Percentiles rank a stretch among this genome's conserved stretches.
Evolutionary conservation across 2,888 invertebrate species (phyloP).

Genomic region (Steinernema carpocapsae): DNA sequence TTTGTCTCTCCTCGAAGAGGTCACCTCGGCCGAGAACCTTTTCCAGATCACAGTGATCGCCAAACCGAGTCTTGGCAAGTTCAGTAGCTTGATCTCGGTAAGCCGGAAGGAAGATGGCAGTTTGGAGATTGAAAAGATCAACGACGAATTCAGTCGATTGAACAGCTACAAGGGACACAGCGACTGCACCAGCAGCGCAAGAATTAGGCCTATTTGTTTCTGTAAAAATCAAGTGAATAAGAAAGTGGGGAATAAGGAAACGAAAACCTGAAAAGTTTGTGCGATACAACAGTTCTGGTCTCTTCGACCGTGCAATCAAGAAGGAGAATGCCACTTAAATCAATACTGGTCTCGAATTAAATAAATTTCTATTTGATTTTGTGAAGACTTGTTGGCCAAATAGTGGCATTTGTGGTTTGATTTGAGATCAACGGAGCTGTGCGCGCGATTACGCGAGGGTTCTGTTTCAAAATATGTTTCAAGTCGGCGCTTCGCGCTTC

Average conservation of each 20-base stretch:
- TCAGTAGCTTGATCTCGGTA: background rate
- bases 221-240: background rate
- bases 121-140: background rate
- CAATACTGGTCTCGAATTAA: background rate
- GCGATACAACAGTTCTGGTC: background rate
- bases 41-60: background rate
- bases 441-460: no score
- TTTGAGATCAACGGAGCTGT: no score
- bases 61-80: background rate
- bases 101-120: background rate
- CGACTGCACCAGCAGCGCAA: background rate
- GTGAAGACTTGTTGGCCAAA: no score
- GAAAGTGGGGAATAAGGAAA: background rate
- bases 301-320: background rate
- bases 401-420: no score
- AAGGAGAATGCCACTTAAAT: background rate
- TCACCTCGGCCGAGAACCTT: conserved; percentile 3
- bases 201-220: conserved; percentile 7
- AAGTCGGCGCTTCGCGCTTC: no score
- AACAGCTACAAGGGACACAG: conserved; percentile 15
- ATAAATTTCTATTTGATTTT: conserved; percentile 4
- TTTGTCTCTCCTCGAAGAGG: background rate
- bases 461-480: no score
- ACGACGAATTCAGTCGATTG: conserved; percentile 11
- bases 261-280: background rate